Percentiles rank a stretch among this genome's conserved stretches.
Evolutionary conservation across 2,888 invertebrate genomes (phyloP).

Genomic region (Melinopterus prodromus): DNA sequence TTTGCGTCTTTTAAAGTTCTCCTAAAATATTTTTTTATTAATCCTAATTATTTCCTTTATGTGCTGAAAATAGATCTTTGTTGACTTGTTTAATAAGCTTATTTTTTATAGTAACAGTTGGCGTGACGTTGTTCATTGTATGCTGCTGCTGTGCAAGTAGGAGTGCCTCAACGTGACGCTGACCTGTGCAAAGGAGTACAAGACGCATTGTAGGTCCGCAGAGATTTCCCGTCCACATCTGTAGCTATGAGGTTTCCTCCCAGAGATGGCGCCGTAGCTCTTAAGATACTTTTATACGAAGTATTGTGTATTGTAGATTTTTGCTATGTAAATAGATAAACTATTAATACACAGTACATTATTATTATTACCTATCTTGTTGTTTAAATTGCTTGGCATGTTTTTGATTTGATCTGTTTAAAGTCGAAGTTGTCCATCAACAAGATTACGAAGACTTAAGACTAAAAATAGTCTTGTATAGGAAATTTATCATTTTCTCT

Average conservation of each 20-base stretch:
- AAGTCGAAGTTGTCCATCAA: too few relatives aligned
- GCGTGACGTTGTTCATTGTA: constrained; percentile 23
- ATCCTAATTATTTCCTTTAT: neutral
- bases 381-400: neutral
- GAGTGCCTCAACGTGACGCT: neutral
- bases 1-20: too few relatives aligned
- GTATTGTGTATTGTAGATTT: neutral
- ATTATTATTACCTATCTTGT: neutral
- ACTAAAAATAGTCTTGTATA: too few relatives aligned
- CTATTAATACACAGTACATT: neutral
- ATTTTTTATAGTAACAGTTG: constrained; percentile 12
- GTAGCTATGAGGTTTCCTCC: neutral
- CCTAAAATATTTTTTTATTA: too few relatives aligned
- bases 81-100: neutral
- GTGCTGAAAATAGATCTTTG: neutral
- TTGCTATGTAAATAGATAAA: neutral
- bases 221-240: neutral
- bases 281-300: neutral
- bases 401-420: neutral
- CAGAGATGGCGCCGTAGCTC: neutral
- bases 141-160: constrained; percentile 19
- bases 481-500: too few relatives aligned
- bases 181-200: neutral
- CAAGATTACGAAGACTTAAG: too few relatives aligned
- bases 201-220: neutral